Evolutionary conservation across 2,888 invertebrate genomes (phyloP).

Genomic region (Pyrrhia umbra): DNA sequence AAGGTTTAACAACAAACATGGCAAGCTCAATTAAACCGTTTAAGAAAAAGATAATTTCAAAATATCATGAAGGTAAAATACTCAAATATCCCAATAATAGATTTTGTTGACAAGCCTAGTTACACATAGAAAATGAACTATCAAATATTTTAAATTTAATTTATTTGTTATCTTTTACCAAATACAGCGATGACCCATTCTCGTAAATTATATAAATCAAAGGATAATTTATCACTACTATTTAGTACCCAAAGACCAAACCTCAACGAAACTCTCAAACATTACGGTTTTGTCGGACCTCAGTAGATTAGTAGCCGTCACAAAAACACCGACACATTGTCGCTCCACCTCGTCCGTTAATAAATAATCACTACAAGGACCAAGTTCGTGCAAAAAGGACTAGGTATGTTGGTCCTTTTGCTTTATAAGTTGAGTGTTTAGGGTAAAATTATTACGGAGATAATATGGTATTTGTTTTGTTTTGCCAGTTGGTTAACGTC

Average conservation of each 20-base stretch:
- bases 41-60: too few species aligned
- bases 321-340: constrained; percentile 65
- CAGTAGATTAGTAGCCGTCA: constrained; percentile 64
- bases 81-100: too few species aligned
- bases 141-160: too few species aligned
- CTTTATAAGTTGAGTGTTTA: constrained; percentile 17
- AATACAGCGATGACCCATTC: not conserved
- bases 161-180: too few species aligned
- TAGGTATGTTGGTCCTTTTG: constrained; percentile 19
- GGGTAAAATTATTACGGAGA: not conserved
- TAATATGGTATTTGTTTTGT: too few species aligned
- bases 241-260: not conserved
- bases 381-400: constrained; percentile 27
- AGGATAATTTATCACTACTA: not conserved
- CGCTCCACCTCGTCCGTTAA: constrained; percentile 48
- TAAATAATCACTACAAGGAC: constrained; percentile 46
- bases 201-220: not conserved
- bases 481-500: too few species aligned
- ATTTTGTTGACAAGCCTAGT: too few species aligned
- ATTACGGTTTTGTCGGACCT: constrained; percentile 51
- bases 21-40: too few species aligned
- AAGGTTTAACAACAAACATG: too few species aligned
- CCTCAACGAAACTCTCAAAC: constrained; percentile 4
- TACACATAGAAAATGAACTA: too few species aligned
- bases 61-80: too few species aligned